Evolutionary conservation across 53 echinoderm and acorn worm species (phyloP).

Genomic region (Paelopatides confundens): DNA sequence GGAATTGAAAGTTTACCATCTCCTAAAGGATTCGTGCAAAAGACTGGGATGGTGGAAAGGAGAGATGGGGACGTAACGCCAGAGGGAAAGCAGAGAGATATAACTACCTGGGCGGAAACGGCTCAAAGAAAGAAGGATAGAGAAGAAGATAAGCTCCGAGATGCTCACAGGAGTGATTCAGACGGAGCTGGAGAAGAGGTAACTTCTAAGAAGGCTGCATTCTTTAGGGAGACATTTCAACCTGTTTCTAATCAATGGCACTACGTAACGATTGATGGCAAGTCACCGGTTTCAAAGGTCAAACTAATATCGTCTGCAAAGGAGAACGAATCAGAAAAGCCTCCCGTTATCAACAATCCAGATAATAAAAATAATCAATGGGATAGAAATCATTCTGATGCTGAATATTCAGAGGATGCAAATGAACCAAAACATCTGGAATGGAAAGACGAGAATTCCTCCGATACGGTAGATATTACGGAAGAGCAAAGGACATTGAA

Average conservation of each 20-base stretch:
- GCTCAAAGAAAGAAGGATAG: not conserved
- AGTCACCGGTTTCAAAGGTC: constrained; percentile 19
- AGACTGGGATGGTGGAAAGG: not conserved
- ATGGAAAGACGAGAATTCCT: no score
- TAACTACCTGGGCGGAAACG: constrained; percentile 2
- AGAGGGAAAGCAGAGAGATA: not conserved
- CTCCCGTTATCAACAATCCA: not conserved
- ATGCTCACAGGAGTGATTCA: not conserved
- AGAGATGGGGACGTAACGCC: not conserved
- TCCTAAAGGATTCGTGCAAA: not conserved
- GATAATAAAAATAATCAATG: not conserved
- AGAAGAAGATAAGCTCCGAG: not conserved
- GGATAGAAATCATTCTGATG: no score
- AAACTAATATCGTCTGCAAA: not conserved
- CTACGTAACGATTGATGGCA: constrained; percentile 5
- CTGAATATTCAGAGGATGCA: no score
- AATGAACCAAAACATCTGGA: no score
- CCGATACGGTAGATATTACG: not conserved
- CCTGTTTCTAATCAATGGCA: constrained; percentile 11
- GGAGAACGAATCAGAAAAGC: not conserved
- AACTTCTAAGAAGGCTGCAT: not conserved
- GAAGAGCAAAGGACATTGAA: not conserved
- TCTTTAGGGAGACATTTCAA: not conserved
- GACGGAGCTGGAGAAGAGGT: not conserved
- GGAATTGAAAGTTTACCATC: constrained; percentile 38